Base-by-base conservation (phyloP, 2,113 vertebrate genomes). In the Caracal caracal region DNA sequence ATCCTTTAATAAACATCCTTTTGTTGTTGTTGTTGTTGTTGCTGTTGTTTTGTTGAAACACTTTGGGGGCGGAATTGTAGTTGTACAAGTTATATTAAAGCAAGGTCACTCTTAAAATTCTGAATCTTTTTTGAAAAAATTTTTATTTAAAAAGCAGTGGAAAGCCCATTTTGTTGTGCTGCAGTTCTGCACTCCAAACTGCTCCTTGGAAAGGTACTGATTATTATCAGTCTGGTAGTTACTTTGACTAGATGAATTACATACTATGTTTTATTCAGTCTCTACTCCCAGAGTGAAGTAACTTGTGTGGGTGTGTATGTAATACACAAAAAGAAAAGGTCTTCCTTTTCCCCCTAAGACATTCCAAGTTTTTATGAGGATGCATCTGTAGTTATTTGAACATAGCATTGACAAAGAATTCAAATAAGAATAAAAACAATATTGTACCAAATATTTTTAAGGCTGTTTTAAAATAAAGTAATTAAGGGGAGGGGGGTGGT, bases 401-500 rank as follows among this genome's bases (percentile, higher is more conserved):
- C 22, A 49, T 91, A 82, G 65, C 37, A 92, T 90, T 80, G 49
- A 66, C 47, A 75, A 73, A 94, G 65, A 65, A 87, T 61, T 78
- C 40, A 93, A 91, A 56, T 97, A 65, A 79, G 75, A 90, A 80
- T 83, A 90, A 84, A 87, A 80, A 87, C 20, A 89, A 5, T 59
- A 56, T 81, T 80, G 7, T 81, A 49, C 20, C 61, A 78, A 3
- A 24, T 85, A 83, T 86, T 90, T 90, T 84, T 93, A 92, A 94
- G 56, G 16, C 20, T 73, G n/a, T 73, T 75, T 96, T 94, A 84
- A 94, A 97, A 80, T 92, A 91, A 84, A 9, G n/a, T 92, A 94
- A 71, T 94, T 89, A 59, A 22, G 7, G 19, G 56, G 20, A 6
- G 56, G 40, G 7, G 43, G 43, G 7, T 40, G 19, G 56, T 59